Evolutionary conservation across 2,888 invertebrate genomes (phyloP), one percentile per base, ranked within the genome.

Genomic region (Temnothorax rugatulus): DNA sequence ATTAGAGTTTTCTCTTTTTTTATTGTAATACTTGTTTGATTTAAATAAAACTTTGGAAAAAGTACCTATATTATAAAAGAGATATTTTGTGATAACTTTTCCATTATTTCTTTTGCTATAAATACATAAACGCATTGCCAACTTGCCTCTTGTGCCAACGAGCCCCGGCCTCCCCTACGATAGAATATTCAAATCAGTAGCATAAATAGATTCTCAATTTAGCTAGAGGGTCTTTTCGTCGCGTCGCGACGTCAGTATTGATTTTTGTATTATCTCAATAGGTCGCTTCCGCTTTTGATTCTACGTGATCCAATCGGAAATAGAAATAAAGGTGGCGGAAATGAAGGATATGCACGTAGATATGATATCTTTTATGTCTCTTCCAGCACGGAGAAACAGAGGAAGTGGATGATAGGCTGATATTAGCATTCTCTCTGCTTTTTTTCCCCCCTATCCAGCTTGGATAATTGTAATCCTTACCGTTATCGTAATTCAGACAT

Each of bases 181-280:
- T 41, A 21, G 3, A 15, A 38, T 5, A 52, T 54, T 73, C 4
- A 41, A 73, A 71, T 52, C 5, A 34, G 34, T 21, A 21, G 4
- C 7, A 25, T 41, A 73, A 57, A 57, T 73, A 57, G 47, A 57
- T 73, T 73, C 7, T 54, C 11, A 57, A 18, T 38, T 41, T 18
- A 41, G 25, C 41, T 18, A 15, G 21, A 38, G 5, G 13, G 21
- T 25, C 18, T 25, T 25, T 25, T 73, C 41, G 2, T 29, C 25
- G 18, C 4, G n/a, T 18, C 13, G 44, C n/a, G 74, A 9, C 61
- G 29, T 18, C 5, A 63, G 47, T 84, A 88, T 84, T 76, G 88
- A 86, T 89, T 89, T 76, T 83, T 73, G 47, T 87, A 87, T 88
- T 86, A 88, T 86, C 83, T 84, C 84, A 63, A 84, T 87, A 87